Conservation (phyloP, 2,888 invertebrate species). For the Melieria crassipennis region DNA sequence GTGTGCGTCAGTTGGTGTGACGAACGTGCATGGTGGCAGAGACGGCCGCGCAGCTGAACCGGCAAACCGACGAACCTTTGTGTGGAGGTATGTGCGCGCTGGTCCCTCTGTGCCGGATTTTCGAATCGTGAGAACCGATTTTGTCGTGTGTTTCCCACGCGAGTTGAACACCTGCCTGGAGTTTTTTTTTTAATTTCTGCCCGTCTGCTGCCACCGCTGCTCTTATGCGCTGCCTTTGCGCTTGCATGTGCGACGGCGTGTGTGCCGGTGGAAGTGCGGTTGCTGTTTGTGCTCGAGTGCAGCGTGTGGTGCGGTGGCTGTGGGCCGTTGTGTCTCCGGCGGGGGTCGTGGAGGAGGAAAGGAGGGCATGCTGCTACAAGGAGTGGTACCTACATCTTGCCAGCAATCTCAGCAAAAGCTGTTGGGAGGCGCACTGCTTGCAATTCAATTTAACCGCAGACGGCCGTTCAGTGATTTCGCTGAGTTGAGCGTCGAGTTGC, state of each 20-base stretch:
- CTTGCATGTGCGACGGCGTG: neutral
- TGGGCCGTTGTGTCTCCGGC: too few relatives aligned
- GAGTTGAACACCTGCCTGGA: conserved; percentile 66
- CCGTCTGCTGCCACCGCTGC: conserved; percentile 13
- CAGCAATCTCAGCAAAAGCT: too few relatives aligned
- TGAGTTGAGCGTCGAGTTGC: conserved; percentile 5
- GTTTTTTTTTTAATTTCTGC: conserved; percentile 39
- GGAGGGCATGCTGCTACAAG: too few relatives aligned
- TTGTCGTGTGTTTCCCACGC: conserved; percentile 68
- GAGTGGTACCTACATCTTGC: too few relatives aligned
- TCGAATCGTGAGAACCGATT: conserved; percentile 66
- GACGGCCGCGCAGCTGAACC: conserved; percentile 1
- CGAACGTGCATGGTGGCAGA: conserved; percentile 4
- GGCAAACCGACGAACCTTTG: conserved; percentile 20
- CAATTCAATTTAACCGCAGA: conserved; percentile 26
- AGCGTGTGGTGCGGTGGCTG: too few relatives aligned
- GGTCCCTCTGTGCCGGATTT: conserved; percentile 57
- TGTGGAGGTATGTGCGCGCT: conserved; percentile 22
- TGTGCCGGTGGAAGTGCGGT: too few relatives aligned
- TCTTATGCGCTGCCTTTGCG: neutral
- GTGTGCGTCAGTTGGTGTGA: conserved; percentile 35
- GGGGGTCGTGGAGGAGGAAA: too few relatives aligned
- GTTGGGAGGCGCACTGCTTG: neutral
- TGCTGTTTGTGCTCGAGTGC: too few relatives aligned
- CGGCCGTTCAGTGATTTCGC: conserved; percentile 14